phyloP scores from a whole-genome alignment of 2,113 vertebrate species.

The Callipepla squamata region DNA sequence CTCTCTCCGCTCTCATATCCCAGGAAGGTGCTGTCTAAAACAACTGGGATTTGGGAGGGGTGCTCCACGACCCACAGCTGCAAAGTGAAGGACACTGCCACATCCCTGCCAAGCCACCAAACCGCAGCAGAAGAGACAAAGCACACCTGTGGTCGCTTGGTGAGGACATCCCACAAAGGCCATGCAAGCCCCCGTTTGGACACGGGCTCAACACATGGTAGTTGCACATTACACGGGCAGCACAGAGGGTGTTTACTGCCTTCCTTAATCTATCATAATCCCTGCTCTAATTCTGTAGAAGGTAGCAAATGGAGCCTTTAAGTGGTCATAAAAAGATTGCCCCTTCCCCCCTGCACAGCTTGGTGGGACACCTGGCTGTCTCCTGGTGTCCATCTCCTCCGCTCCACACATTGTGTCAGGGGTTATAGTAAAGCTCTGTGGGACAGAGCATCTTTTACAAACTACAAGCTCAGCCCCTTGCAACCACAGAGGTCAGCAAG shows the following conservation, averaged over 20 bases:
- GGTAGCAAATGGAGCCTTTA: constrained; percentile 24
- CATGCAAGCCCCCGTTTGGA: not conserved
- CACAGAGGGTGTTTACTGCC: not conserved
- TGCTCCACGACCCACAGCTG: not conserved
- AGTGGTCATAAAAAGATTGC: constrained; percentile 39
- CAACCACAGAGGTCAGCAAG: not conserved
- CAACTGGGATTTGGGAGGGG: not conserved
- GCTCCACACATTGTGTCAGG: fast-evolving
- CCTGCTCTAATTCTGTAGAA: not conserved
- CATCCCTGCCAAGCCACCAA: not conserved
- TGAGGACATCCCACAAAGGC: not conserved
- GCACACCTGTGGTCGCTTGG: not conserved
- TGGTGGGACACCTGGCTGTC: not conserved
- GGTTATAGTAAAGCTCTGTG: fast-evolving
- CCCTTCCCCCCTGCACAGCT: not conserved
- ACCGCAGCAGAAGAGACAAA: fast-evolving
- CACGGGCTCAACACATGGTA: not conserved
- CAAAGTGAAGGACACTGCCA: not conserved
- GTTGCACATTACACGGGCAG: fast-evolving
- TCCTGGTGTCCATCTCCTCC: fast-evolving
- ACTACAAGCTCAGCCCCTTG: not conserved
- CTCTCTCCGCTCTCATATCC: not conserved
- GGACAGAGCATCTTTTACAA: not conserved
- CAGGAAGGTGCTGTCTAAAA: not conserved
- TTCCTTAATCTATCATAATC: not conserved